Evolutionary conservation across 2,888 invertebrate species (phyloP).

Genomic region (Ametastegia equiseti): DNA sequence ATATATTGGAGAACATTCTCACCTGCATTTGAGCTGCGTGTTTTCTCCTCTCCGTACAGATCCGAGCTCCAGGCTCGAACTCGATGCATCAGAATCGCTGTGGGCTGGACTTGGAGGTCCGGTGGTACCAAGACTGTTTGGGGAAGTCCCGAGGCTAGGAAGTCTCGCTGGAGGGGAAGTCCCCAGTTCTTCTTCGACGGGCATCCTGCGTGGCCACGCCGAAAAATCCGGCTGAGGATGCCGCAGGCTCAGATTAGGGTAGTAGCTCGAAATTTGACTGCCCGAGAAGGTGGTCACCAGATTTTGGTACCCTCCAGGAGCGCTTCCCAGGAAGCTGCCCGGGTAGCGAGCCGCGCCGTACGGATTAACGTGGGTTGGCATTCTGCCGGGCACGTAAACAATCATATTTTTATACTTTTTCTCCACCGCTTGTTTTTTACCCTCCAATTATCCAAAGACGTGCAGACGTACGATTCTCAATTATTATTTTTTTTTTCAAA

Average conservation of each 20-base stretch:
- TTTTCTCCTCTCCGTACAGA: slow-evolving; percentile 71
- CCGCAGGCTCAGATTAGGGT: slow-evolving; percentile 59
- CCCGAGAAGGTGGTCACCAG: slow-evolving; percentile 63
- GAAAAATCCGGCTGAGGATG: slow-evolving; percentile 68
- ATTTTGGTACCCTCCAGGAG: slow-evolving; percentile 67
- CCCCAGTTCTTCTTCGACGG: slow-evolving; percentile 72
- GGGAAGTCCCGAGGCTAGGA: slow-evolving; percentile 62
- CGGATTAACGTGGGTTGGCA: slow-evolving; percentile 72
- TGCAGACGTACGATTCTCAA: slow-evolving; percentile 55
- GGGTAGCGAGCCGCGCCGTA: slow-evolving; percentile 73
- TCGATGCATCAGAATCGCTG: slow-evolving; percentile 74
- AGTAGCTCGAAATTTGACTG: slow-evolving; percentile 57
- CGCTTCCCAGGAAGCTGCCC: slow-evolving; percentile 69
- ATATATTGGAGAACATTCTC: slow-evolving; percentile 36
- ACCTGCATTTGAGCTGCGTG: slow-evolving; percentile 74
- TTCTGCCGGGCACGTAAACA: slow-evolving; percentile 75
- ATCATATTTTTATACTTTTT: slow-evolving; percentile 64
- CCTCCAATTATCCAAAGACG: slow-evolving; percentile 54
- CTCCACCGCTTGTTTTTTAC: not conserved
- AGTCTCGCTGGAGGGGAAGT: slow-evolving; percentile 64
- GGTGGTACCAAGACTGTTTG: slow-evolving; percentile 62
- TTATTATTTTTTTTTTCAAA: not conserved
- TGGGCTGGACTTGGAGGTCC: slow-evolving; percentile 73
- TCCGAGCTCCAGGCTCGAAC: slow-evolving; percentile 71
- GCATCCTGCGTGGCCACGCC: slow-evolving; percentile 73